phyloP scores from a whole-genome alignment of 2,888 invertebrate species.

The Nowickia ferox region DNA sequence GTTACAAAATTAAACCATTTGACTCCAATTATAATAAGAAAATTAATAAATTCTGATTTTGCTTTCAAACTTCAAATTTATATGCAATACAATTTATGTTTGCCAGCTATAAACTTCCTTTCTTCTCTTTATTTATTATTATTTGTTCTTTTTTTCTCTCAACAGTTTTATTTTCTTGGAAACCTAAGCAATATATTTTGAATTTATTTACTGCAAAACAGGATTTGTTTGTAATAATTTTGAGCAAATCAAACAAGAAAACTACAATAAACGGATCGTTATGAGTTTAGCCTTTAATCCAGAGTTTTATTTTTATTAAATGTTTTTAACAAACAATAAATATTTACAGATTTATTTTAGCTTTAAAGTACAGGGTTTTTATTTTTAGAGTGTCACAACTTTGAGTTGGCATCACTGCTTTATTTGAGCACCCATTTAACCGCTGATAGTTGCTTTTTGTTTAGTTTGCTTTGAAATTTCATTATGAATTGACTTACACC shows the following conservation, averaged over 20 bases:
- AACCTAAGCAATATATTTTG: background rate
- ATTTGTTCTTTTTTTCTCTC: too few species aligned
- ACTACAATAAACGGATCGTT: conserved; percentile 23
- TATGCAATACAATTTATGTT: background rate
- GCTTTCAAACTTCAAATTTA: too few species aligned
- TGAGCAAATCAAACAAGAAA: conserved; percentile 10
- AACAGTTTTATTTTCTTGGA: background rate
- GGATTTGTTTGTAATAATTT: conserved; percentile 1
- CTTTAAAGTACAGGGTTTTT: background rate
- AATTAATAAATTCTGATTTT: too few species aligned
- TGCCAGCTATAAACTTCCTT: background rate
- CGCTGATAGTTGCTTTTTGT: too few species aligned
- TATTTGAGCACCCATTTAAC: too few species aligned
- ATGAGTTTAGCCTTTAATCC: conserved; percentile 36
- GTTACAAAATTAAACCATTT: too few species aligned
- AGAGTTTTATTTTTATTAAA: conserved; percentile 13
- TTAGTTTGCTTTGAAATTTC: too few species aligned
- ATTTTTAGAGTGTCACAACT: too few species aligned
- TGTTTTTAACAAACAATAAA: conserved; percentile 23
- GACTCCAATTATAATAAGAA: too few species aligned
- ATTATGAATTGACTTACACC: too few species aligned
- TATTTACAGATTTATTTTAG: conserved; percentile 20
- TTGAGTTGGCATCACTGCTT: too few species aligned
- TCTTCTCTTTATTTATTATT: background rate
- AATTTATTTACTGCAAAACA: background rate